Conservation (phyloP, 2,113 vertebrate species). For the Monopterus albus region DNA sequence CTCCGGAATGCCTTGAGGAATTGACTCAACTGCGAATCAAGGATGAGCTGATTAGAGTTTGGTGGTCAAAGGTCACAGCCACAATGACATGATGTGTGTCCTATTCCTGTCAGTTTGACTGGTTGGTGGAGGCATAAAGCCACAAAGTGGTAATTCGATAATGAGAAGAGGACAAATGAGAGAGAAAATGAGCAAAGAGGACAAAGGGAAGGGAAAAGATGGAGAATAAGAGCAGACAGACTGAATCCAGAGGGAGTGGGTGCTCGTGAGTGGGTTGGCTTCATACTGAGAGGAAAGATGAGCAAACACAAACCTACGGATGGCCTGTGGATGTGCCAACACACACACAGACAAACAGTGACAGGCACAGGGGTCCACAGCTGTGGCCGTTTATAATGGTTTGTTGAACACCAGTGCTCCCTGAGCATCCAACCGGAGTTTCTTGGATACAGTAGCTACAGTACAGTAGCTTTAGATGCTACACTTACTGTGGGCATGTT, state of each 20-base stretch:
- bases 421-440: constrained; percentile 28
- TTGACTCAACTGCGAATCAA: no score
- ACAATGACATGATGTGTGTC: no score
- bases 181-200: constrained; percentile 7
- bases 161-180: neutral
- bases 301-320: constrained; percentile 7
- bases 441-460: constrained; percentile 7
- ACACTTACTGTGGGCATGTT: neutral
- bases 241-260: neutral
- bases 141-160: no score
- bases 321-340: neutral
- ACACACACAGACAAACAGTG: constrained; percentile 1
- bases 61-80: no score
- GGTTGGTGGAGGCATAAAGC: no score
- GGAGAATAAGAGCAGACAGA: neutral
- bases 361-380: constrained; percentile 28
- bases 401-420: constrained; percentile 42
- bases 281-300: constrained; percentile 25
- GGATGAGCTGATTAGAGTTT: no score
- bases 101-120: no score
- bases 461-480: neutral
- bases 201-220: neutral
- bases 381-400: constrained; percentile 49
- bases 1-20: no score
- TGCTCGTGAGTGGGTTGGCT: neutral